Percentiles rank a stretch among this genome's conserved stretches.
These are phyloP conservation scores for Tragulus kanchil DNA, from an alignment of 2,113 vertebrate species.

Conservation along the genomic window DNA sequence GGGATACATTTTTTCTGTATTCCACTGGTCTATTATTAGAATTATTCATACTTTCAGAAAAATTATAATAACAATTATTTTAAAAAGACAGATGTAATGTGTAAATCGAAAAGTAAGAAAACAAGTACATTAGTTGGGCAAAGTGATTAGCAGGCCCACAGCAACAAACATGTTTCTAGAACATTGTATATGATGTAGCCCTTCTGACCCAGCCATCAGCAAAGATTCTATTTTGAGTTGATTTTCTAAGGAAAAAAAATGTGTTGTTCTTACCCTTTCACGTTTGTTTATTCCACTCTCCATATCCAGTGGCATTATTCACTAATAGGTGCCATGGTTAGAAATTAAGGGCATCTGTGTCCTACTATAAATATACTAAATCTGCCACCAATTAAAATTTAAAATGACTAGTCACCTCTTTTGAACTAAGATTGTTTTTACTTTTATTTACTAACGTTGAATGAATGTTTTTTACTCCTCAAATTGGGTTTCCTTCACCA, in stretches of 20 bases:
- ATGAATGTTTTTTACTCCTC: background rate
- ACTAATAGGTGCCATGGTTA: background rate
- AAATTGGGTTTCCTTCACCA: background rate
- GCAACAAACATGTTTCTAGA: constrained; percentile 28
- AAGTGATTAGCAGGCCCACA: background rate
- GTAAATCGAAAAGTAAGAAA: constrained; percentile 42
- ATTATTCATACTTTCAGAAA: constrained; percentile 43
- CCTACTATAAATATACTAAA: background rate
- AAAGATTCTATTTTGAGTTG: constrained; percentile 63
- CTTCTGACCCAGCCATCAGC: background rate
- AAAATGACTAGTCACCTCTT: constrained; percentile 8
- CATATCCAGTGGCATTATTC: background rate
- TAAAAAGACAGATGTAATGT: constrained; percentile 5
- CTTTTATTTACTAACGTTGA: constrained; percentile 18
- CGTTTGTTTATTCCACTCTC: background rate
- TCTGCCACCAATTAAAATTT: background rate
- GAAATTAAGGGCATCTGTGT: background rate
- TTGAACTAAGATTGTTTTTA: constrained; percentile 9
- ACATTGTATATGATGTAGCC: background rate
- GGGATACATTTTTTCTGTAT: constrained; percentile 10
- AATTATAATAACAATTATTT: constrained; percentile 24
- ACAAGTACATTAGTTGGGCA: background rate
- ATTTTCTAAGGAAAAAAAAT: constrained; percentile 37
- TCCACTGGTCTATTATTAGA: constrained; percentile 47
- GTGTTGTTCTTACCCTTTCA: background rate